Evolutionary conservation across 2,113 vertebrate species (phyloP).

Genomic region (Forbesichthys papilliferus): DNA sequence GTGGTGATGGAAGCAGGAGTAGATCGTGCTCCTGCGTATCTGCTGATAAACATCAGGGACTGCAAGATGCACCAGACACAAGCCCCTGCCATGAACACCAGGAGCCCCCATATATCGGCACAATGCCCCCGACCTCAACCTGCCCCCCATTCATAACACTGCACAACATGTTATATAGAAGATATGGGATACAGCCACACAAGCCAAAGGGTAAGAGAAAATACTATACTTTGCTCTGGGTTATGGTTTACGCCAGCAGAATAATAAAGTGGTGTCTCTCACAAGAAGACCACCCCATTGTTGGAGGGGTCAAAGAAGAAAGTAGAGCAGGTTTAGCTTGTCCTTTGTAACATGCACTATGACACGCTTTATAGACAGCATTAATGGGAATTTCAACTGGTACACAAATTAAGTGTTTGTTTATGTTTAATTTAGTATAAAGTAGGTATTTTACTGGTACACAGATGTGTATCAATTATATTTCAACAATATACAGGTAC

Average conservation of each 20-base stretch:
- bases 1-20: conserved; percentile 64
- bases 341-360: background rate
- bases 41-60: conserved; percentile 69
- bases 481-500: too few species aligned
- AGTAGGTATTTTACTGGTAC: background rate
- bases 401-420: background rate
- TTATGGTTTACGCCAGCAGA: conserved; percentile 31
- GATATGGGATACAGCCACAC: conserved; percentile 5
- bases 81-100: conserved; percentile 33
- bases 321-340: background rate
- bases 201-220: conserved; percentile 8
- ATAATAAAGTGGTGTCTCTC: conserved; percentile 23
- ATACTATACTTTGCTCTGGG: conserved; percentile 34
- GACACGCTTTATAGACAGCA: background rate
- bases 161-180: conserved; percentile 5
- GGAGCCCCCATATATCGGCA: conserved; percentile 61
- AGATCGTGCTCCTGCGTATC: conserved; percentile 11
- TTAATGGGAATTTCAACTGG: background rate
- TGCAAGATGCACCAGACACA: conserved; percentile 45
- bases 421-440: background rate
- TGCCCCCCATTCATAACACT: conserved; percentile 29
- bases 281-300: conserved; percentile 22
- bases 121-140: conserved; percentile 5
- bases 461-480: too few species aligned
- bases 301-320: conserved; percentile 3